These are phyloP conservation scores for Xylocopa sonorina DNA, from an alignment of 1,140 invertebrate genomes.

Conservation along the genomic window DNA sequence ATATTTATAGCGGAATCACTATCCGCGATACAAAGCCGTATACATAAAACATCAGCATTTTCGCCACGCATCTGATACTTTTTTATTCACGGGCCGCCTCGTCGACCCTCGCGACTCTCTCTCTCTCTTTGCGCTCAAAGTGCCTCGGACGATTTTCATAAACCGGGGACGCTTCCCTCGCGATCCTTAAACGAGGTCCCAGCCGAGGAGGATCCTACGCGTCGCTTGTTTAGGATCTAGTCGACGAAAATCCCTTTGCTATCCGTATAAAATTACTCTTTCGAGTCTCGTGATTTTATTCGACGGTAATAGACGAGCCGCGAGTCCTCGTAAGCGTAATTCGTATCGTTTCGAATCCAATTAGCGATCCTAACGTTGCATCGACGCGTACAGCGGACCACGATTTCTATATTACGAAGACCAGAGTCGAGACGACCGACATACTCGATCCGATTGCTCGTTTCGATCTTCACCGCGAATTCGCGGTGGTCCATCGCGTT, in stretches of 20 bases:
- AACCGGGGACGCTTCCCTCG: background rate
- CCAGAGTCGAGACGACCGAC: too few relatives aligned
- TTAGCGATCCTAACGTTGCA: too few relatives aligned
- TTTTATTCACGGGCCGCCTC: background rate
- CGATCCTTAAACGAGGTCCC: background rate
- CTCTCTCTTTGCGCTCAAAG: background rate
- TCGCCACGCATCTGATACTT: slow-evolving; percentile 35
- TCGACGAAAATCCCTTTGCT: background rate
- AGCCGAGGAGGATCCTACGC: too few relatives aligned
- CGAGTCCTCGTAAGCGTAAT: too few relatives aligned
- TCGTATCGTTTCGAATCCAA: too few relatives aligned
- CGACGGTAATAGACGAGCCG: too few relatives aligned
- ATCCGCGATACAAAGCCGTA: slow-evolving; percentile 38
- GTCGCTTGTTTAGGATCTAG: too few relatives aligned
- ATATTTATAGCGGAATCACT: slow-evolving; percentile 67
- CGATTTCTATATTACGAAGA: slow-evolving; percentile 19
- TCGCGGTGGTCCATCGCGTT: slow-evolving; percentile 1
- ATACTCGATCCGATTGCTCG: background rate
- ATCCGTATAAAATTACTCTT: background rate
- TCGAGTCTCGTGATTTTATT: background rate
- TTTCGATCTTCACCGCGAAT: slow-evolving; percentile 8
- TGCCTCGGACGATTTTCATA: background rate
- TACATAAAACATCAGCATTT: slow-evolving; percentile 59
- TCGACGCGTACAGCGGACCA: too few relatives aligned
- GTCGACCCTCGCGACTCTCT: background rate